Evolutionary conservation across 1,140 invertebrate species (phyloP), one percentile per base, ranked within the genome.

Genomic region (Mamestra configurata): DNA sequence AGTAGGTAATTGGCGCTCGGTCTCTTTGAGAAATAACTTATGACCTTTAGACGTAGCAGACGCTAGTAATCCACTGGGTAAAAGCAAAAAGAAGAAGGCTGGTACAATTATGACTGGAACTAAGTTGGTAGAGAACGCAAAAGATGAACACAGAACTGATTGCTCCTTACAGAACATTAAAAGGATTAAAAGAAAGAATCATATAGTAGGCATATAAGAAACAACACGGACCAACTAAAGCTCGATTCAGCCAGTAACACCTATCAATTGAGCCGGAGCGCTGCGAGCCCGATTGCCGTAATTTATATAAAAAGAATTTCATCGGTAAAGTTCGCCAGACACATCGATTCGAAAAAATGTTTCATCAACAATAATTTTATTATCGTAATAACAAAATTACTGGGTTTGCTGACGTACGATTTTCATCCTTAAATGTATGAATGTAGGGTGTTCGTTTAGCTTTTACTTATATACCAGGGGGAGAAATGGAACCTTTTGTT

Each of bases 291-390:
- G 89, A 93, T 95, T 93, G 93, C 91, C 86, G 92, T 94, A 94
- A 95, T 95, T 93, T 93, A 88, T 93, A 86, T 89, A 90, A 92
- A 92, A 91, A 92, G 55, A 76, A 91, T 89, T 88, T 80, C 87
- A 91, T 88, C 92, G 88, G 92, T 95, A 94, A 89, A 88, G 93
- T 90, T 93, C 93, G 82, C 90, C 91, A 93, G 90, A 91, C 86
- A 90, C 88, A 92, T 89, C 86, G 91, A 92, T 91, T 93, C 90
- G 86, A 91, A 95, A 94, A 94, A 94, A 93, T 92, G 90, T 93
- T 95, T 95, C 93, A 95, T 94, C 92, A 93, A 94, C 89, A 95
- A 93, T 95, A 94, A 93, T 95, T 93, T 94, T 94, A 93, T 90
- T 93, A 94, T 90, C 92, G 89, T 94, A 94, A 94, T 95, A 94